Evolutionary conservation across 2,888 invertebrate genomes (phyloP), one percentile per base, ranked within the genome.

Genomic region (Hartigia nigra): DNA sequence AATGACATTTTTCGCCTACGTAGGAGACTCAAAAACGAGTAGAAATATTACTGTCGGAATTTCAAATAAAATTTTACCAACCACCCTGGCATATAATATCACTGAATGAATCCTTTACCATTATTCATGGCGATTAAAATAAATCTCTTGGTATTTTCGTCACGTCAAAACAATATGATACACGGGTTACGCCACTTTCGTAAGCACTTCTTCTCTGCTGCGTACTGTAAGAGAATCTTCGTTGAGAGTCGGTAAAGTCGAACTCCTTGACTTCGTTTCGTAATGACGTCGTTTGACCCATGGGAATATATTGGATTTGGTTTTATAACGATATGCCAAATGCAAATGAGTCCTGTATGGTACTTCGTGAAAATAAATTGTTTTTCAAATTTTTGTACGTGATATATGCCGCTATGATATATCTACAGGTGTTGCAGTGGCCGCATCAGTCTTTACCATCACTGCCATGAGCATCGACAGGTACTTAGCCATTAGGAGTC

Each of bases 361-460:
- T 14, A 5, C 34, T 34, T 34, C 34, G 1, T 34, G 34, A n/a
- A 14, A 39, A 39, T 39, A 14, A 39, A 39, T 39, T 1, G 0
- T 39, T 14, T 39, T 39, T 4, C 0, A 14, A 39, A 39, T 14
- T 12, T 12, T 1, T 12, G 3, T 14, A 14, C 14, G 14, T 39
- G 12, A 39, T 39, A 39, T 14, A 39, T 39, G n/a, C n/a, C n/a
- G n/a, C n/a, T n/a, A n/a, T n/a, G n/a, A n/a, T n/a, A n/a, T n/a
- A n/a, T n/a, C n/a, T n/a, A n/a, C n/a, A n/a, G 96, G 95, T 78
- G 95, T 96, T 36, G 94, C 96, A n/a, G 96, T 96, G 4, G 95
- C 95, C 0, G 95, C 96, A 0, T 96, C 96, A 87, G 95, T 96
- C 76, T 96, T 96, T 90, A 96, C 96, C 0, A 96, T 96, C 85